These are phyloP conservation scores for Noctuana brunneofusca DNA, from an alignment of 2,888 invertebrate species.

Conservation along the genomic window DNA sequence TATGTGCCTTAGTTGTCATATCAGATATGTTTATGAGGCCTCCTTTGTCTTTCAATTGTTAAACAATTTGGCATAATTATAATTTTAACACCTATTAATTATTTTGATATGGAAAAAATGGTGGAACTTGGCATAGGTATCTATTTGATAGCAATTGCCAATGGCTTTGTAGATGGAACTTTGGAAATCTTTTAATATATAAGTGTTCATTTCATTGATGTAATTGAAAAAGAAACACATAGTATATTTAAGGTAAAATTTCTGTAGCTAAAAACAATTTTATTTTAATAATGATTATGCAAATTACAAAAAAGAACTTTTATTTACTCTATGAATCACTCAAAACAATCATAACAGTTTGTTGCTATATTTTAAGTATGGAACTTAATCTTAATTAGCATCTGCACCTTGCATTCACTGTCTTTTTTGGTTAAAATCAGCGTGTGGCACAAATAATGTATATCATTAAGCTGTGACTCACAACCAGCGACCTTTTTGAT, in stretches of 20 bases:
- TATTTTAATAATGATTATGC: too few species aligned
- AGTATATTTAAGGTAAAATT: too few species aligned
- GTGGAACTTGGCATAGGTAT: background rate
- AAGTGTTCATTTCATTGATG: too few species aligned
- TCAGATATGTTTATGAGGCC: constrained; percentile 51
- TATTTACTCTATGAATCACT: background rate
- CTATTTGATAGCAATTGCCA: background rate
- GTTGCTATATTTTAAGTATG: background rate
- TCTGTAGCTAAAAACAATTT: too few species aligned
- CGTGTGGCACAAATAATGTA: constrained; percentile 11
- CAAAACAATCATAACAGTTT: background rate
- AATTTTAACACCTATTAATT: background rate
- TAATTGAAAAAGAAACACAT: too few species aligned
- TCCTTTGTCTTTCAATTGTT: constrained; percentile 52
- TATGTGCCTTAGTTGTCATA: constrained; percentile 67
- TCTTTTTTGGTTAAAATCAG: constrained; percentile 21
- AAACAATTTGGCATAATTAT: constrained; percentile 25
- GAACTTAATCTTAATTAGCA: background rate
- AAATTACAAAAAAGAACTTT: background rate
- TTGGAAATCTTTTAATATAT: too few species aligned
- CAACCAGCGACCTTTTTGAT: constrained; percentile 17
- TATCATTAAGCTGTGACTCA: constrained; percentile 20
- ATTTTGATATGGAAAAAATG: background rate
- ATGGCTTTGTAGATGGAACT: background rate
- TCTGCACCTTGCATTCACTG: background rate